A percentile compares a stretch with the other conserved stretches of the same genome.
These are phyloP conservation scores for Euphydryas editha DNA, from an alignment of 2,888 invertebrate genomes.

Conservation along the genomic window DNA sequence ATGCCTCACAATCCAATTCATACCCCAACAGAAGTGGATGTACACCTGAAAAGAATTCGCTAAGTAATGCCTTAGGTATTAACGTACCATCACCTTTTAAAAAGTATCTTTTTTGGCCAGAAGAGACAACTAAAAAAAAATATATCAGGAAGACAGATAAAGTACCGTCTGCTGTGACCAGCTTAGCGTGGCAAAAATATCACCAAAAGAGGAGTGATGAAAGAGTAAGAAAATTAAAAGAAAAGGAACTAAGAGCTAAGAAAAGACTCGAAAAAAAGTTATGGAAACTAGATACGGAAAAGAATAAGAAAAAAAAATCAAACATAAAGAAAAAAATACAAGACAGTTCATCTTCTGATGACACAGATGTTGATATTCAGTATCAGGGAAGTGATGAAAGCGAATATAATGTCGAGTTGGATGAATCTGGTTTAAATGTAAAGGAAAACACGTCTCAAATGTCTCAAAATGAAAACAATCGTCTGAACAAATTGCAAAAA, in stretches of 20 bases:
- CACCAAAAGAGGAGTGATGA: neutral
- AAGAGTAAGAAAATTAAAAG: neutral
- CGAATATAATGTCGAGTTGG: neutral
- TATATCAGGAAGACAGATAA: neutral
- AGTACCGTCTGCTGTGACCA: neutral
- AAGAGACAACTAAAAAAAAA: neutral
- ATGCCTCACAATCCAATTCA: neutral
- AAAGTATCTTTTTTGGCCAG: neutral
- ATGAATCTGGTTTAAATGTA: too few relatives aligned
- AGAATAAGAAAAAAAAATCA: neutral
- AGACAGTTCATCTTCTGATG: neutral
- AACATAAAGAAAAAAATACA: neutral
- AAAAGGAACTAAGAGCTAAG: neutral
- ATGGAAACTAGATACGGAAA: neutral
- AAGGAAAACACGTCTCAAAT: too few relatives aligned
- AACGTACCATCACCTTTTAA: slow-evolving; percentile 1
- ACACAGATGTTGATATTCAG: neutral
- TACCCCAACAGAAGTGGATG: neutral
- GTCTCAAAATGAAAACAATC: neutral
- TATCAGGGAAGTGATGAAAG: neutral
- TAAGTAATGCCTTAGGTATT: neutral
- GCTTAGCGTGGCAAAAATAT: neutral
- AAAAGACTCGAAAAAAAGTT: neutral
- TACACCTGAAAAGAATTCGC: neutral
- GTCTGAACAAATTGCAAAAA: neutral